Evolutionary conservation across 1,140 invertebrate genomes (phyloP).

Genomic region (Mercenaria mercenaria): DNA sequence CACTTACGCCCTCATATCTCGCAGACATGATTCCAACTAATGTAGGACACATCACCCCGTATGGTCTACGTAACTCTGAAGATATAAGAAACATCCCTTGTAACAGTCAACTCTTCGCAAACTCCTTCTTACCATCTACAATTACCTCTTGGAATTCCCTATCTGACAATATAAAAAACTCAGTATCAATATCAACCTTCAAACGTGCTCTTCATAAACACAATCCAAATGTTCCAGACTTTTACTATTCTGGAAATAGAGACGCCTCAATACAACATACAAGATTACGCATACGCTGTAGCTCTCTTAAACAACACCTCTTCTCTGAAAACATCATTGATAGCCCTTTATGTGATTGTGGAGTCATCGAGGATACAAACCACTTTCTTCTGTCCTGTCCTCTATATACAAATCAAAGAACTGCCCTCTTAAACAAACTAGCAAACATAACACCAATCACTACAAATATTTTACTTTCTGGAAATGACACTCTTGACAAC

Average conservation of each 20-base stretch:
- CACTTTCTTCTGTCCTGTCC: background rate
- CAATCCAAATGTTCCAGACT: no score
- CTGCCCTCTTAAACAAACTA: no score
- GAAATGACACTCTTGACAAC: no score
- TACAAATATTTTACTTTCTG: no score
- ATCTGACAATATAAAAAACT: no score
- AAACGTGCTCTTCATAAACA: no score
- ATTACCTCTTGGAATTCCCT: no score
- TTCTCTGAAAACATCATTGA: background rate
- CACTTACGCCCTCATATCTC: background rate
- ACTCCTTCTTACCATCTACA: background rate
- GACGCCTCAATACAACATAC: background rate
- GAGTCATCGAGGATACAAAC: background rate
- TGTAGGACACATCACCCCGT: background rate
- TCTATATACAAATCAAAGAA: no score
- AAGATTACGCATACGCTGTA: background rate
- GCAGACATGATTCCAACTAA: constrained; percentile 7
- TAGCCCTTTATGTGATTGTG: no score
- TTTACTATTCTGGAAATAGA: background rate
- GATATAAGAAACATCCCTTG: background rate
- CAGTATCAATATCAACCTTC: no score
- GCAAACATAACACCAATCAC: no score
- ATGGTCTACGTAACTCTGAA: background rate
- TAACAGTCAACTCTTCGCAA: background rate
- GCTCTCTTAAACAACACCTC: background rate